A percentile compares a stretch with the other conserved stretches of the same genome.
These are phyloP conservation scores for Rhamnusium bicolor DNA, from an alignment of 2,888 invertebrate genomes.

Conservation along the genomic window DNA sequence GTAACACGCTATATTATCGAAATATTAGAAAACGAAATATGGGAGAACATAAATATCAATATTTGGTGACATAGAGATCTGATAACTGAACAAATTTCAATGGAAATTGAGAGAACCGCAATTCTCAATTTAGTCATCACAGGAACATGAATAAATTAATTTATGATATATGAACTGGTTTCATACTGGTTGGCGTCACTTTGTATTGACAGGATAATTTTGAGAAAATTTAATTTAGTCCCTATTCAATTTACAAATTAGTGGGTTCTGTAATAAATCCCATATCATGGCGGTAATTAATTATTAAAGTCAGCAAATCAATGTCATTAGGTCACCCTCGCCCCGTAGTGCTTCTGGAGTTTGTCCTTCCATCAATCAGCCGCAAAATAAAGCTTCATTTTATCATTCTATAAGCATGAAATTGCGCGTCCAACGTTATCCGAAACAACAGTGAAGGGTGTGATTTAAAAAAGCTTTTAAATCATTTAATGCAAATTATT, in stretches of 20 bases:
- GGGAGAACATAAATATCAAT: neutral
- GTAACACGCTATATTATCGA: too few relatives aligned
- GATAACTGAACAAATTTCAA: neutral
- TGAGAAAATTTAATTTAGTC: constrained; percentile 54
- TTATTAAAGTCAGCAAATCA: constrained; percentile 55
- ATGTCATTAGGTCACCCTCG: constrained; percentile 45
- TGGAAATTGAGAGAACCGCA: neutral
- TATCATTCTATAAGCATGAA: constrained; percentile 17
- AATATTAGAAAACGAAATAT: too few relatives aligned
- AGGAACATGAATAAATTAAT: constrained; percentile 24
- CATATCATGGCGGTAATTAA: constrained; percentile 56
- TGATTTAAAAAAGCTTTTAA: constrained; percentile 30
- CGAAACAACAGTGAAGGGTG: constrained; percentile 7
- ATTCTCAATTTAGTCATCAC: neutral
- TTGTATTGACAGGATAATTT: constrained; percentile 50
- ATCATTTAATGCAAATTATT: constrained; percentile 23
- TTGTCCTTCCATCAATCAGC: constrained; percentile 31
- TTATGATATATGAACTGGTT: constrained; percentile 18
- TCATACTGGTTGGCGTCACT: constrained; percentile 36
- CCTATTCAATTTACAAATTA: constrained; percentile 57
- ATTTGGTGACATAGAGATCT: neutral
- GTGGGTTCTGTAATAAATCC: constrained; percentile 55
- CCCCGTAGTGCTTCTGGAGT: constrained; percentile 13
- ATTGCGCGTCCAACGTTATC: constrained; percentile 14
- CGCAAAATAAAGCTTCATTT: constrained; percentile 24